Conservation (phyloP, 1,140 invertebrate species). For the Alviniconcha marisindica region DNA sequence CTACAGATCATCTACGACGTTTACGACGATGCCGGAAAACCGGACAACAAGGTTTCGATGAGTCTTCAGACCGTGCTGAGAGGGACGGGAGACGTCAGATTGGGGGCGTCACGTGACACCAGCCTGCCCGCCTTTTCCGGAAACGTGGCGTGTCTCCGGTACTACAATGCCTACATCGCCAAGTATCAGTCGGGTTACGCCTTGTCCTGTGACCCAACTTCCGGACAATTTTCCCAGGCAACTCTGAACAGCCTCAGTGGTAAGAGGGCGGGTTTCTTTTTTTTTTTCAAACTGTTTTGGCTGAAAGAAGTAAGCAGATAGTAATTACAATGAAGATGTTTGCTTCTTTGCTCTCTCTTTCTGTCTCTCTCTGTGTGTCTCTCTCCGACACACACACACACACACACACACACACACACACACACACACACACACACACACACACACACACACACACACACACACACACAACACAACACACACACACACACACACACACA, state of each 20-base stretch:
- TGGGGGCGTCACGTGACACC: not conserved
- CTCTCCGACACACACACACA: no score
- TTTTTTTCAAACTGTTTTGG: no score
- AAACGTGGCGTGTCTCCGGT: conserved; percentile 6
- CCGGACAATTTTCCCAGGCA: not conserved
- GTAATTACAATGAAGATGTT: no score
- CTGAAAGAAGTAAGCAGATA: no score
- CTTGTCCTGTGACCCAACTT: not conserved
- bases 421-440: no score
- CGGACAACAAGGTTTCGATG: not conserved
- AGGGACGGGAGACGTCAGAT: not conserved
- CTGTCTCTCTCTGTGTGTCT: no score
- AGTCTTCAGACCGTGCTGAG: not conserved
- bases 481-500: no score
- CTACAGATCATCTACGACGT: not conserved
- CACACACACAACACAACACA: no score
- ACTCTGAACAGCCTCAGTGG: conserved; percentile 9
- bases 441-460: no score
- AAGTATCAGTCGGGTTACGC: conserved; percentile 2
- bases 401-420: no score
- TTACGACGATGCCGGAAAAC: not conserved
- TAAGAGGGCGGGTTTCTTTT: no score
- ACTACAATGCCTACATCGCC: not conserved
- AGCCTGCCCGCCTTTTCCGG: not conserved
- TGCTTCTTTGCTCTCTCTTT: no score